A percentile compares a stretch with the other conserved stretches of the same genome.
These are phyloP conservation scores for Nothobranchius kuhntae DNA, from an alignment of 2,113 vertebrate genomes.

Conservation along the genomic window DNA sequence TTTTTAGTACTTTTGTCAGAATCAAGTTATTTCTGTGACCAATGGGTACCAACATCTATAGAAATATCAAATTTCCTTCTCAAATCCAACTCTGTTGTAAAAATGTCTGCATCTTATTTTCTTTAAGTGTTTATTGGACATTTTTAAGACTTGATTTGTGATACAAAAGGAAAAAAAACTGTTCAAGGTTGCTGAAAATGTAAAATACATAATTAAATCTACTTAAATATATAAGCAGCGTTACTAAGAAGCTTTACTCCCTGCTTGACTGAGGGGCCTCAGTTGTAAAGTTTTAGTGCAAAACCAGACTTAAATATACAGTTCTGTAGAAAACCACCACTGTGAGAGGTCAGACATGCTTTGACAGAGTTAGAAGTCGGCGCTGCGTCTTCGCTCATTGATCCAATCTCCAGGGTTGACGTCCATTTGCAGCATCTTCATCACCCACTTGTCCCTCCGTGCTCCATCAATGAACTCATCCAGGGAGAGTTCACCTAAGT, in stretches of 20 bases:
- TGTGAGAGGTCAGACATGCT: slow-evolving; percentile 11
- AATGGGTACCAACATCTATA: no score
- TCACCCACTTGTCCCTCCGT: slow-evolving; percentile 92
- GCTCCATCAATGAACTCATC: slow-evolving; percentile 92
- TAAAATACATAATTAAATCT: not conserved
- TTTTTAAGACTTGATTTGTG: slow-evolving; percentile 3
- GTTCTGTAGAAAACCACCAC: slow-evolving; percentile 15
- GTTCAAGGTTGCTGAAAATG: not conserved
- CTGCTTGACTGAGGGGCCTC: not conserved
- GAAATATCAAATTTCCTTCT: no score
- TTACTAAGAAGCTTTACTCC: not conserved
- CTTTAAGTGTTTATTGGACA: slow-evolving; percentile 17
- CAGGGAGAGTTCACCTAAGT: slow-evolving; percentile 88
- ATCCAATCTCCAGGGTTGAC: slow-evolving; percentile 89
- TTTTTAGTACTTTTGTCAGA: no score
- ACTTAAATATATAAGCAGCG: not conserved
- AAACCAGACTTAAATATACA: slow-evolving; percentile 19
- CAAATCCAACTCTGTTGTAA: no score
- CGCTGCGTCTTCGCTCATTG: slow-evolving; percentile 78
- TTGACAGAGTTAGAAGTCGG: slow-evolving; percentile 33
- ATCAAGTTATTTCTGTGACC: no score
- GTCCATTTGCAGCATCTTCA: slow-evolving; percentile 98
- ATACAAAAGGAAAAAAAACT: slow-evolving; percentile 7
- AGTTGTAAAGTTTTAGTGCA: not conserved
- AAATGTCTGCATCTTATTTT: no score